Evolutionary conservation across 1,140 invertebrate species (phyloP), one percentile per base, ranked within the genome.

Genomic region (Macrobrachium nipponense): DNA sequence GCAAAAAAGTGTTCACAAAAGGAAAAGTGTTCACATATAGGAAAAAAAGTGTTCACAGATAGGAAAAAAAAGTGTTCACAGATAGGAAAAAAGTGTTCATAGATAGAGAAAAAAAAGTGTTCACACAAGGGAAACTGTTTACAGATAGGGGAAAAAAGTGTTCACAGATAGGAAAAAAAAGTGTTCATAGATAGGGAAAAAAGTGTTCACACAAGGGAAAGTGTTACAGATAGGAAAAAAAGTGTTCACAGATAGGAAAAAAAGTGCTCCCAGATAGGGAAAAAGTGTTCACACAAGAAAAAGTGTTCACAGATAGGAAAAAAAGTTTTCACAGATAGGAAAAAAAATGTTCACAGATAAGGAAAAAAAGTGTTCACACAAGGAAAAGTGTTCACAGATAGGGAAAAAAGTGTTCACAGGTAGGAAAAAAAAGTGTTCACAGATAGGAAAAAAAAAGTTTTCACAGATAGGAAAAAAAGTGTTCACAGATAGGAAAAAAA

Each of bases 161-260:
- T 36, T 36, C 27, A 36, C 4, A 36, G 27, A 36, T 36, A 43
- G n/a, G n/a, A n/a, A n/a, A n/a, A n/a, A n/a, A 51, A n/a, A 7
- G 51, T 10, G 62, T 15, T 11, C 44, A 59, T 44, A 78, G 76
- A 59, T 7, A 78, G 76, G 61, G 76, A 78, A 59, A 59, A 60
- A 18, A 58, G 58, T n/a, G n/a, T n/a, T n/a, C n/a, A n/a, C n/a
- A n/a, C n/a, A n/a, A n/a, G n/a, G n/a, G 61, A 17, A 2, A 0
- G 44, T 20, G 17, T 18, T 15, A 43, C 2, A n/a, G n/a, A 20
- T 12, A n/a, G 51, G 15, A 43, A n/a, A 27, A 20, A n/a, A 18
- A 36, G 27, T 1, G 11, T 18, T 18, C 4, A 51, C n/a, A n/a
- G n/a, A n/a, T 15, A 70, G n/a, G 5, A n/a, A 70, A 70, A n/a